Percentiles rank a stretch among this genome's conserved stretches.
phyloP scores from a whole-genome alignment of 2,888 invertebrate species.

The Lithophane leautieri region DNA sequence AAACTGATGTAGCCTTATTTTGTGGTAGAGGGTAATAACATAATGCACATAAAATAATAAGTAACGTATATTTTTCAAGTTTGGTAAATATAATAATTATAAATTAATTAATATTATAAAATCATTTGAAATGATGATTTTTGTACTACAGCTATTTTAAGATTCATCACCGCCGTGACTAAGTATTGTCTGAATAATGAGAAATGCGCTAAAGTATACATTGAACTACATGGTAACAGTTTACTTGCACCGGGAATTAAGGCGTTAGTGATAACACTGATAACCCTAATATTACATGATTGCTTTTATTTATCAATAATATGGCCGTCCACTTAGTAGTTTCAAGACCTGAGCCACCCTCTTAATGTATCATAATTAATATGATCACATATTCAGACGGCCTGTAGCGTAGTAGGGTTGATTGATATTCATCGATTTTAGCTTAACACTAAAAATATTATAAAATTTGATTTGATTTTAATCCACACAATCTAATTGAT shows the following conservation, averaged over 20 bases:
- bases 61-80: conserved; percentile 77
- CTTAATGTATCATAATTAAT: conserved; percentile 21
- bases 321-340: conserved; percentile 30
- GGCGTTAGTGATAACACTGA: conserved; percentile 58
- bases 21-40: conserved; percentile 36
- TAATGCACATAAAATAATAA: conserved; percentile 66
- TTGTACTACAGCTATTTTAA: conserved; percentile 81
- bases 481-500: conserved; percentile 9
- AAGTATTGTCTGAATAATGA: conserved; percentile 78
- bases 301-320: conserved; percentile 28
- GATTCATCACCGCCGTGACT: conserved; percentile 80
- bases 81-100: conserved; percentile 84
- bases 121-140: conserved; percentile 73
- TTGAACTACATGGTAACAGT: conserved; percentile 73
- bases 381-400: conserved; percentile 35
- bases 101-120: conserved; percentile 81
- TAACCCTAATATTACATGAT: conserved; percentile 46
- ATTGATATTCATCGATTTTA: conserved; percentile 34
- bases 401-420: conserved; percentile 11
- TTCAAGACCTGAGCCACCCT: conserved; percentile 10
- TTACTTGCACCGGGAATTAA: conserved; percentile 72
- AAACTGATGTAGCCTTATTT: no score
- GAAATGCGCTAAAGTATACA: conserved; percentile 71
- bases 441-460: conserved; percentile 19
- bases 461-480: conserved; percentile 21